Percentiles rank a stretch among this genome's conserved stretches.
Evolutionary conservation across 2,797 vertebrate species (phyloP).

Genomic region (Sebastes iracundus): DNA sequence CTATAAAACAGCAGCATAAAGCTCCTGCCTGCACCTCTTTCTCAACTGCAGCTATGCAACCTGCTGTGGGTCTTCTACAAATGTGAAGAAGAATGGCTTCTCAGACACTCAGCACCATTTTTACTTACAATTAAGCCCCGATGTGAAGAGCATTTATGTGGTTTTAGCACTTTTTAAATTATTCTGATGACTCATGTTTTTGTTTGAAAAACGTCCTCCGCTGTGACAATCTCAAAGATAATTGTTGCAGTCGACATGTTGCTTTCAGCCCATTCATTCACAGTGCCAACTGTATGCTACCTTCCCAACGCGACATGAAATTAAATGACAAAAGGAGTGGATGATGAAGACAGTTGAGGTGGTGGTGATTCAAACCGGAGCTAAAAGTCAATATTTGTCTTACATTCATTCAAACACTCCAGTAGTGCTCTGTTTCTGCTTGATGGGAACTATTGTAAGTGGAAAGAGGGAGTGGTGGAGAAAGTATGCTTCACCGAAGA

Average conservation of each 20-base stretch:
- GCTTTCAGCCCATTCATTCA: neutral
- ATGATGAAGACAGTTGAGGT: neutral
- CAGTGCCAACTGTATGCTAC: neutral
- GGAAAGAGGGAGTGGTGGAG: neutral
- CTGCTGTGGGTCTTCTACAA: neutral
- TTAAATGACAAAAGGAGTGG: neutral
- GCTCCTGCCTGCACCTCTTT: neutral
- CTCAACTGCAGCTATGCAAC: neutral
- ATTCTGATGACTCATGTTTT: neutral
- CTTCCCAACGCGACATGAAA: neutral
- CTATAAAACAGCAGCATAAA: neutral
- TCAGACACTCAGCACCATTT: neutral
- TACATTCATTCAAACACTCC: neutral
- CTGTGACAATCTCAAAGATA: neutral
- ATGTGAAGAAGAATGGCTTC: neutral
- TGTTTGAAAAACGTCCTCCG: neutral
- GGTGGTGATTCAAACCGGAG: neutral
- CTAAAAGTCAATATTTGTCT: neutral
- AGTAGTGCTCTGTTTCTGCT: neutral
- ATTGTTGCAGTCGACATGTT: neutral
- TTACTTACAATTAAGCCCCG: neutral
- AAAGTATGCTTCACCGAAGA: neutral
- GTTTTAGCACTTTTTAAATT: neutral
- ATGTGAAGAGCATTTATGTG: neutral
- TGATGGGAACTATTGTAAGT: no score